Evolutionary conservation across 2,888 invertebrate species (phyloP), one percentile per base, ranked within the genome.

Genomic region (Hirtodrosophila confusa): DNA sequence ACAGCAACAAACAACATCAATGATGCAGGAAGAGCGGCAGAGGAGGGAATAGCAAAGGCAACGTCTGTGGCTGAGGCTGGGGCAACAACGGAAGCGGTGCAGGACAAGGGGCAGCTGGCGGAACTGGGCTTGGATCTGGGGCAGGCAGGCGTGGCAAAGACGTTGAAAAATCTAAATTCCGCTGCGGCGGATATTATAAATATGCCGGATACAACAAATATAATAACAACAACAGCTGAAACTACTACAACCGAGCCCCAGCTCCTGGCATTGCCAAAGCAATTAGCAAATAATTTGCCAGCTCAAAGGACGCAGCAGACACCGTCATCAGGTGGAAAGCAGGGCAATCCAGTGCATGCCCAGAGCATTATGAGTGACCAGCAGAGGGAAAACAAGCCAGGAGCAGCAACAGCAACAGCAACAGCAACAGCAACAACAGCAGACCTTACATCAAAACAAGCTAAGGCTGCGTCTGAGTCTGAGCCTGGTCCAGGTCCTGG

Each of bases 281-380:
- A 83, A 83, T 83, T 83, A 83, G 86, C 78, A 76, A 86, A 80
- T 83, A 80, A 83, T 78, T 83, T 86, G 69, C 75, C 80, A 75
- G 63, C 67, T 70, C 62, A 58, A 65, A 74, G 56, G 41, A 39
- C 49, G 62, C 69, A 71, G 29, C 44, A 63, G 57, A 55, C 49
- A 54, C 44, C 50, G 57, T 56, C 69, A 69, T 63, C 82, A 86
- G 86, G 86, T 86, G 83, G 49, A 85, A 80, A 71, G 66, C 76
- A 74, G 51, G 68, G 49, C 75, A 63, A 60, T 57, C 51, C 60
- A 64, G 36, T 64, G 60, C 58, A 55, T 51, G 63, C 50, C 36
- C 53, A 53, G 50, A 61, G 63, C 53, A 55, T 54, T 68, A 60
- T 54, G 39, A 69, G 66, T 85, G 83, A 82, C 86, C 82, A 77